Conservation (phyloP, 2,888 invertebrate species). For the Disparrhopalites patrizii region DNA sequence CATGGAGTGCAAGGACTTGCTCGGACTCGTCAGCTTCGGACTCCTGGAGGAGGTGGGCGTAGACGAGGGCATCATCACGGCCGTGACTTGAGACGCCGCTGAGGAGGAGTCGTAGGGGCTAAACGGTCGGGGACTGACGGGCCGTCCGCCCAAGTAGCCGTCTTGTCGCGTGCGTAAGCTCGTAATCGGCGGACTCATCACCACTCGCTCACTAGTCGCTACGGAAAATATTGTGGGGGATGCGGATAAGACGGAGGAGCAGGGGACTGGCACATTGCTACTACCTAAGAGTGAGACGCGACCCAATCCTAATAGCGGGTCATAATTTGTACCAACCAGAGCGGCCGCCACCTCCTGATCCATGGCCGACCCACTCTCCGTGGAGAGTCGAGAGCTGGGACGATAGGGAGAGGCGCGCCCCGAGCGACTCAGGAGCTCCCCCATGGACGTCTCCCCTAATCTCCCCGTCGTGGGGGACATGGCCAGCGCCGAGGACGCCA, state of each 20-base stretch:
- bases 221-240: slow-evolving; percentile 54
- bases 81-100: not conserved
- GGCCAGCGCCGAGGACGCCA: not conserved
- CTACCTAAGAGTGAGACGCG: slow-evolving; percentile 26
- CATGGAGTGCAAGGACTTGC: slow-evolving; percentile 29
- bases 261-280: slow-evolving; percentile 22
- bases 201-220: slow-evolving; percentile 23
- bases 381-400: slow-evolving; percentile 62
- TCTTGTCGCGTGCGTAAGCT: slow-evolving; percentile 61
- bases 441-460: not conserved
- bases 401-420: slow-evolving; percentile 51
- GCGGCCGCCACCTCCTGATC: slow-evolving; percentile 61
- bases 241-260: slow-evolving; percentile 48
- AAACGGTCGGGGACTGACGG: slow-evolving; percentile 42
- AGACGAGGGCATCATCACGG: not conserved
- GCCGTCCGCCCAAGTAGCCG: slow-evolving; percentile 56
- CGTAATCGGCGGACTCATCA: slow-evolving; percentile 8
- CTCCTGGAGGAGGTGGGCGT: not conserved
- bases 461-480: not conserved
- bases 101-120: slow-evolving; percentile 28
- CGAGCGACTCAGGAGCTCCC: not conserved
- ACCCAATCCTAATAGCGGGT: slow-evolving; percentile 30
- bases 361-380: slow-evolving; percentile 52
- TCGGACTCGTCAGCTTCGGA: slow-evolving; percentile 9
- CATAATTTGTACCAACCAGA: slow-evolving; percentile 44